Base-by-base conservation (phyloP, 2,888 invertebrate genomes). In the Himalopsyche kuldschensis region DNA sequence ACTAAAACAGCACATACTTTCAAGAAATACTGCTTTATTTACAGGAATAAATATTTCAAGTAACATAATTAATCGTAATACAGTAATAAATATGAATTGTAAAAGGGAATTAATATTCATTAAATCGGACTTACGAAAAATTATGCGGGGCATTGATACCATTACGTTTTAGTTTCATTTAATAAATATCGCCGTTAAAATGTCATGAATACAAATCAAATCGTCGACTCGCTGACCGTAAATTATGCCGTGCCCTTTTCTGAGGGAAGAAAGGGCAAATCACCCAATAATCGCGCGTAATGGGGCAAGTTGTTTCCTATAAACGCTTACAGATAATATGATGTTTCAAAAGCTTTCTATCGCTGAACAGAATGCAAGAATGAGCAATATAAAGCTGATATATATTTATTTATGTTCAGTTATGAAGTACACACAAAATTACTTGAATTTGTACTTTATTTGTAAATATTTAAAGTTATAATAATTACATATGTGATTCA, bases 231-330 rank as follows among this genome's bases (percentile, higher is more conserved):
- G 32, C 78, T 80, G 82, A 79, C 79, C 79, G 82, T 82, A 79
- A 69, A 75, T 76, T 83, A 77, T 77, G 80, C 30, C 63, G 63
- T 47, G 75, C 84, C 81, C 84, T 75, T 78, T 63, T 31, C 35
- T 81, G 75, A 55, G 78, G 81, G 47, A 78, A 48, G 78, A 84
- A 84, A 84, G 84, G 84, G 84, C 79, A 81, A 84, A 84, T 84
- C 81, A 81, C 75, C 81, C 79, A 75, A 75, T 84, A 81, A 84
- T 84, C 84, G 81, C 11, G 77, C 48, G 79, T 81, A 84, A 84
- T 84, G 81, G 81, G 76, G 24, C 69, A 69, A 69, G 69, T 69
- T 69, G 30, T 69, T 69, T 69, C 69, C 15, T 69, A 69, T 30
- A 69, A 69, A 30, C 69, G 69, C 69, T 69, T 69, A 27, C 69